Evolutionary conservation across 2,113 vertebrate species (phyloP).

Genomic region (Neolamprologus hecqui): DNA sequence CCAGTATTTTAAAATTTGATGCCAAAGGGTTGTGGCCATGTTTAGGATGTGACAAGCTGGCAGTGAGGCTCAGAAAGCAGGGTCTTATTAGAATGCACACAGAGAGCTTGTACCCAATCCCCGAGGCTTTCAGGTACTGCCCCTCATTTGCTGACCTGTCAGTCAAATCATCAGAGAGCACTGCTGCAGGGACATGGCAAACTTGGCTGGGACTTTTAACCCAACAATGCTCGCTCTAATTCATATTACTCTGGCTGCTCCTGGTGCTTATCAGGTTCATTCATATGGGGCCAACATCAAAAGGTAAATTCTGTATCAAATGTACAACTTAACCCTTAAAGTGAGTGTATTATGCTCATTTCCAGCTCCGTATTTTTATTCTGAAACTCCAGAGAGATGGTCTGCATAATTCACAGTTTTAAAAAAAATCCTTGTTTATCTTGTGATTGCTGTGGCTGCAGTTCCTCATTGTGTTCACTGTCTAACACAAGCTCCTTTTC

Average conservation of each 20-base stretch:
- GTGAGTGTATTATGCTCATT: background rate
- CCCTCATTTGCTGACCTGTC: slow-evolving; percentile 29
- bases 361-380: background rate
- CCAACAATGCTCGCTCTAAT: background rate
- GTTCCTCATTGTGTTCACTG: background rate
- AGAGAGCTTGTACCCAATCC: slow-evolving; percentile 21
- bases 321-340: background rate
- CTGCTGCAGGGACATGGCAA: slow-evolving; percentile 9
- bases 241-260: background rate
- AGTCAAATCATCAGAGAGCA: slow-evolving; percentile 26
- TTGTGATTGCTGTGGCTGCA: background rate
- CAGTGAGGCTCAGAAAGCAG: background rate
- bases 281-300: background rate
- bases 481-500: background rate
- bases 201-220: slow-evolving; percentile 17
- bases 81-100: slow-evolving; percentile 51
- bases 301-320: background rate
- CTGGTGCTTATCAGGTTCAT: background rate
- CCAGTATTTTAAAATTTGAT: background rate
- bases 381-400: background rate
- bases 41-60: background rate
- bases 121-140: slow-evolving; percentile 22
- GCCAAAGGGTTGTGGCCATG: background rate
- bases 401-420: background rate
- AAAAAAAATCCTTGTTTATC: background rate